These are phyloP conservation scores for Brachyrhaphis roseni DNA, from an alignment of 2,797 vertebrate genomes.

Conservation along the genomic window DNA sequence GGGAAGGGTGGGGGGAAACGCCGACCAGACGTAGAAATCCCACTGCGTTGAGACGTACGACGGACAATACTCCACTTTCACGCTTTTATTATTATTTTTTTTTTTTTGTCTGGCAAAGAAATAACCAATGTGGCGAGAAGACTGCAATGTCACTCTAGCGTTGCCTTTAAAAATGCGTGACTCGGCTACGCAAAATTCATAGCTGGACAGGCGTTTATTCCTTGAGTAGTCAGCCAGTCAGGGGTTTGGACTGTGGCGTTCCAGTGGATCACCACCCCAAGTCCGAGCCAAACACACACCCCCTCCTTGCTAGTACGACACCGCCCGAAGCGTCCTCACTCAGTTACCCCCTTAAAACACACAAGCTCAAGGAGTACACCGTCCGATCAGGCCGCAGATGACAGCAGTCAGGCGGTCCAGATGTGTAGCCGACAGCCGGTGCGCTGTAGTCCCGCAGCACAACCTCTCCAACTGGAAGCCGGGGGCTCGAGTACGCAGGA, in stretches of 20 bases:
- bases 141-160: conserved; percentile 83
- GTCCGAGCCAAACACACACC: conserved; percentile 58
- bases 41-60: conserved; percentile 85
- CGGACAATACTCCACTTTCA: conserved; percentile 85
- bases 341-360: conserved; percentile 42
- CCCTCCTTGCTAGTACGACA: conserved; percentile 62
- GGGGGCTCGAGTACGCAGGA: conserved; percentile 81
- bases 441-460: conserved; percentile 74
- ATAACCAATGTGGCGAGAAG: conserved; percentile 71
- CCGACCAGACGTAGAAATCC: conserved; percentile 86
- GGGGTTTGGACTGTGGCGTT: conserved; percentile 55
- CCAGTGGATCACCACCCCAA: conserved; percentile 52
- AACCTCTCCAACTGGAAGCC: conserved; percentile 79
- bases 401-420: conserved; percentile 73
- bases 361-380: conserved; percentile 66
- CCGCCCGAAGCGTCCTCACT: conserved; percentile 53
- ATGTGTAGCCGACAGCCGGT: conserved; percentile 75
- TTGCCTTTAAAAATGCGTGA: conserved; percentile 74
- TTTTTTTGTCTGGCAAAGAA: conserved; percentile 70
- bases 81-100: conserved; percentile 59
- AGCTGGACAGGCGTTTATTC: conserved; percentile 48
- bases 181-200: conserved; percentile 73
- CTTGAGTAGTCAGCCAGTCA: conserved; percentile 54
- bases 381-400: conserved; percentile 74
- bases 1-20: conserved; percentile 87